Conservation (phyloP, 2,113 vertebrate genomes). For the Panthera tigris region DNA sequence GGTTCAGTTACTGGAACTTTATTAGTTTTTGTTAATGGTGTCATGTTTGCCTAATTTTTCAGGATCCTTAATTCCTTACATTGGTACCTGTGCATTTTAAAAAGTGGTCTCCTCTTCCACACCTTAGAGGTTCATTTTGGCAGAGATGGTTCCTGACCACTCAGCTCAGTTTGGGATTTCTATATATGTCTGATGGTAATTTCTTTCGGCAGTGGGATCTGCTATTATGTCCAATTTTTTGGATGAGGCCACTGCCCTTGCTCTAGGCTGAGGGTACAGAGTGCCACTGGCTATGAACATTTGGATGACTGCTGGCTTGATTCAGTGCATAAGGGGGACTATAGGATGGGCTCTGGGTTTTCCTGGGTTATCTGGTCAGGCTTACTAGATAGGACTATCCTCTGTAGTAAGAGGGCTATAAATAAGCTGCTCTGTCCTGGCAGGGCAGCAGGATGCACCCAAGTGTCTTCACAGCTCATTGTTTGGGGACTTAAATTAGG, state of each 20-base stretch:
- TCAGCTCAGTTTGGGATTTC: background rate
- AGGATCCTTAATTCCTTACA: background rate
- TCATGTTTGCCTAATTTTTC: background rate
- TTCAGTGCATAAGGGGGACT: background rate
- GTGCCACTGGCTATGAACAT: background rate
- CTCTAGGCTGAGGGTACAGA: background rate
- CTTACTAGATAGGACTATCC: background rate
- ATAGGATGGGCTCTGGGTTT: background rate
- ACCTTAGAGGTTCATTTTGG: background rate
- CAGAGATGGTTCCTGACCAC: background rate
- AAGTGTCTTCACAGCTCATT: background rate
- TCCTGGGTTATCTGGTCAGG: background rate
- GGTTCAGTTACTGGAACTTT: background rate
- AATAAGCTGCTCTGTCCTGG: background rate
- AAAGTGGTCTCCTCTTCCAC: background rate
- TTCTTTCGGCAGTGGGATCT: background rate
- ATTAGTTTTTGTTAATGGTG: background rate
- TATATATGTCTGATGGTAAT: background rate
- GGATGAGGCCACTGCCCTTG: background rate
- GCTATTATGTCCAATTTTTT: background rate
- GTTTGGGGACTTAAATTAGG: background rate
- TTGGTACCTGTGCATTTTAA: background rate
- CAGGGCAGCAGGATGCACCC: background rate
- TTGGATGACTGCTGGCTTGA: background rate
- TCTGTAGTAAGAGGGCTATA: background rate